A percentile compares a stretch with the other conserved stretches of the same genome.
Evolutionary conservation across 1,140 invertebrate species (phyloP).

Genomic region (Solenopsis fugax): DNA sequence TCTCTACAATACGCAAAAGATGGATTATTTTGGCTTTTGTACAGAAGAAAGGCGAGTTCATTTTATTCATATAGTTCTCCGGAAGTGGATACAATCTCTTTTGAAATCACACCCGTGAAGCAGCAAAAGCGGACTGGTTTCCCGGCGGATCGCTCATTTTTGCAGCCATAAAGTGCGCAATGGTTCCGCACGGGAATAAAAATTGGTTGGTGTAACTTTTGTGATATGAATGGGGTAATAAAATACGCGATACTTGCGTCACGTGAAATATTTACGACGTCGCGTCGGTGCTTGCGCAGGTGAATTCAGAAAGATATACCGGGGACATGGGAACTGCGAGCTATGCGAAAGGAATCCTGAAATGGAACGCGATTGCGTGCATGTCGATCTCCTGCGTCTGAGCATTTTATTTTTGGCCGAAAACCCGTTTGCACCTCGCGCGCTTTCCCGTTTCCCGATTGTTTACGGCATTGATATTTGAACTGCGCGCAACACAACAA

Average conservation of each 20-base stretch:
- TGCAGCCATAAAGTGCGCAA: constrained; percentile 2
- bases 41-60: background rate
- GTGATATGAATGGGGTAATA: background rate
- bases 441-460: background rate
- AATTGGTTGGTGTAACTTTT: constrained; percentile 38
- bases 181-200: constrained; percentile 18
- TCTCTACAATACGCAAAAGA: background rate
- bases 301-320: background rate
- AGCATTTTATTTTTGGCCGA: background rate
- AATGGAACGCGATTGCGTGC: background rate
- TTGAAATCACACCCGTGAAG: background rate
- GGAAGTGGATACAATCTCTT: background rate
- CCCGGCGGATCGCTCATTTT: constrained; percentile 22
- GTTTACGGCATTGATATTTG: constrained; percentile 19
- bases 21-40: background rate
- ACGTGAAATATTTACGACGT: constrained; percentile 41
- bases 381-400: background rate
- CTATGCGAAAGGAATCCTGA: background rate
- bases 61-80: background rate
- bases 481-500: background rate
- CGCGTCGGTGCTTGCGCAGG: background rate
- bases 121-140: background rate
- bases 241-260: constrained; percentile 13
- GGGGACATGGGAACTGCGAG: background rate
- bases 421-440: background rate